Evolutionary conservation across 2,797 vertebrate genomes (phyloP), one percentile per base, ranked within the genome.

Genomic region (Ammospiza maritima): DNA sequence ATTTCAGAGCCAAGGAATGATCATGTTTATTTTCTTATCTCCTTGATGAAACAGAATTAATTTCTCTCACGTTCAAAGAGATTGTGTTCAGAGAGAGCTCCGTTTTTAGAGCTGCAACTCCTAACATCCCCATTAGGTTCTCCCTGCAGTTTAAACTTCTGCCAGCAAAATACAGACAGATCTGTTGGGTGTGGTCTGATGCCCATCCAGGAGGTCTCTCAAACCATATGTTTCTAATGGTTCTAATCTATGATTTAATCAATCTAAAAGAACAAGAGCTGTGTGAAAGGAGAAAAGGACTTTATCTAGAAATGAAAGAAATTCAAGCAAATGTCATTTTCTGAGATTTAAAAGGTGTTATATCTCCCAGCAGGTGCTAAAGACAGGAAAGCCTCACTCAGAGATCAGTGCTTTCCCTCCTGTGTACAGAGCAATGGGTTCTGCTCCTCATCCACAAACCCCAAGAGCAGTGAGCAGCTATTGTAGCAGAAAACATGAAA

Each of bases 1-100:
- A 67, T 88, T 94, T 95, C 80, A 78, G 85, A 91, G 89, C 88
- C 94, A 93, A 96, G 85, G 83, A 94, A 96, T 23, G 38, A 79
- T 73, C 67, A 7, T 67, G 70, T 93, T 95, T 96, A 85, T 94
- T 94, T 95, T 94, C 89, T 95, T 94, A 91, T 88, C 88, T 91
- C 92, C 80, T 86, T 92, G 88, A 86, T 67, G 74, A 94, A 95
- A 91, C 13, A 88, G 42, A 94, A 74, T 62, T 82, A 75, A 92
- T 94, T 96, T 91, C 53, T 88, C 79, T 86, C 56, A 76, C 4
- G 15, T 85, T 96, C 89, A 86, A 89, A 90, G 84, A 82, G 79
- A 84, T 67, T 86, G 92, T 84, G 51, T 82, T 93, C 3, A 3
- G 47, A 86, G 51, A 92, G 47, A 90, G 45, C 70, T 91, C 58